These are phyloP conservation scores for Chorisops tibialis DNA, from an alignment of 2,888 invertebrate species.

Conservation along the genomic window DNA sequence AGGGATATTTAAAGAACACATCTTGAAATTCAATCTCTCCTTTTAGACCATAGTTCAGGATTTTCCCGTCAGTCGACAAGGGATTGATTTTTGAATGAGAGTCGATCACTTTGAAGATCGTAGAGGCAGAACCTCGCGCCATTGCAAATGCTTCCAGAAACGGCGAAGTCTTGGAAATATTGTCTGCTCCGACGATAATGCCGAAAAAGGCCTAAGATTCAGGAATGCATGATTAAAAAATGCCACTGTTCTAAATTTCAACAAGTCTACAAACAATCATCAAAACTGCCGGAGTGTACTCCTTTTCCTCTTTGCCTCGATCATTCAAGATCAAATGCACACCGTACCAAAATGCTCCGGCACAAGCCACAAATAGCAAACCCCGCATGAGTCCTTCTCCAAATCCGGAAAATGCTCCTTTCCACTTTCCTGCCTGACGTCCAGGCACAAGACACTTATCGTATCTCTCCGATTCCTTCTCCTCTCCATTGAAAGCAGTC, in stretches of 20 bases:
- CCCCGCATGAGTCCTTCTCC: constrained; percentile 72
- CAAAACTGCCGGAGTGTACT: constrained; percentile 68
- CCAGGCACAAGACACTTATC: constrained; percentile 60
- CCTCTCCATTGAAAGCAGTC: constrained; percentile 73
- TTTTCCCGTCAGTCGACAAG: constrained; percentile 62
- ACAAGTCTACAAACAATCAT: constrained; percentile 61
- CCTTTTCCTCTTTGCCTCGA: constrained; percentile 57
- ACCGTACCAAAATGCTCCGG: constrained; percentile 79
- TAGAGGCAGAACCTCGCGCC: constrained; percentile 70
- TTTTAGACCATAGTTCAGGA: constrained; percentile 55
- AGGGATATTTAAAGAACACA: constrained; percentile 75
- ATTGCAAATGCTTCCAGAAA: constrained; percentile 71
- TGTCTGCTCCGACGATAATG: constrained; percentile 74
- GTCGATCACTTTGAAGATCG: constrained; percentile 74
- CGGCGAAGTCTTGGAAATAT: constrained; percentile 70
- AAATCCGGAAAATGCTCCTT: constrained; percentile 66
- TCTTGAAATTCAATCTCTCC: constrained; percentile 70
- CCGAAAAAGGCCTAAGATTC: constrained; percentile 61
- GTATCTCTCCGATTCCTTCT: constrained; percentile 67
- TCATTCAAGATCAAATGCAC: constrained; percentile 68
- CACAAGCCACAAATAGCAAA: constrained; percentile 71
- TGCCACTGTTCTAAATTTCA: not conserved
- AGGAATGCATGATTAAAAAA: not conserved
- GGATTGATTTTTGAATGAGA: constrained; percentile 70
- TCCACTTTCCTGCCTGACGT: constrained; percentile 60